These are phyloP conservation scores for Andrena cerasifolii DNA, from an alignment of 1,140 invertebrate genomes.

Conservation along the genomic window DNA sequence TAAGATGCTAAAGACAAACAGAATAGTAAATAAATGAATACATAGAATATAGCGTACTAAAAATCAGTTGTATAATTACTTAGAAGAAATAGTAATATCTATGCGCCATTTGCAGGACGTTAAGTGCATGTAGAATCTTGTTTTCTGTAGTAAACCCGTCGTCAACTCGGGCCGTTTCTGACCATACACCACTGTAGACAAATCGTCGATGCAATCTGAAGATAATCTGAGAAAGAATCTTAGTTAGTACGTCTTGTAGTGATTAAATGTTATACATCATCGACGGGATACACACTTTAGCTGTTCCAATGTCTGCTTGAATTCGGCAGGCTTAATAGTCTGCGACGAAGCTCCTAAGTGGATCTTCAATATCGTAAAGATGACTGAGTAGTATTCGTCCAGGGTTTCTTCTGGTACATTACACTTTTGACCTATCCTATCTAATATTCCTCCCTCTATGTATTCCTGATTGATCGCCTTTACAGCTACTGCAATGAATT, in stretches of 20 bases:
- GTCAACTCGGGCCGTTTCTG: constrained; percentile 69
- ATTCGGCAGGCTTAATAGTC: constrained; percentile 71
- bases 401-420: constrained; percentile 69
- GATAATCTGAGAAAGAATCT: constrained; percentile 68
- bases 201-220: constrained; percentile 76
- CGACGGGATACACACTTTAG: constrained; percentile 69
- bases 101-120: constrained; percentile 76
- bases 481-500: constrained; percentile 75
- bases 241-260: constrained; percentile 5
- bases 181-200: constrained; percentile 73
- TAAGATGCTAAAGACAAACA: constrained; percentile 71
- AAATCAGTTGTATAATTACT: constrained; percentile 62
- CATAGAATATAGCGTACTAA: constrained; percentile 23
- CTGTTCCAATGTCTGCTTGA: constrained; percentile 76
- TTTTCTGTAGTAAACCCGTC: constrained; percentile 67
- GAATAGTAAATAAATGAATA: constrained; percentile 22
- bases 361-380: constrained; percentile 74
- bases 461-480: constrained; percentile 77
- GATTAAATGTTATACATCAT: background rate
- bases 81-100: constrained; percentile 78
- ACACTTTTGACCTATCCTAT: constrained; percentile 76
- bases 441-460: constrained; percentile 76
- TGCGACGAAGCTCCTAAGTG: constrained; percentile 62
- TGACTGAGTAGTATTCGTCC: constrained; percentile 77
- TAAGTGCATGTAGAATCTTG: constrained; percentile 71